Conservation (phyloP, 2,797 vertebrate species). For the Centroberyx gerrardi region DNA sequence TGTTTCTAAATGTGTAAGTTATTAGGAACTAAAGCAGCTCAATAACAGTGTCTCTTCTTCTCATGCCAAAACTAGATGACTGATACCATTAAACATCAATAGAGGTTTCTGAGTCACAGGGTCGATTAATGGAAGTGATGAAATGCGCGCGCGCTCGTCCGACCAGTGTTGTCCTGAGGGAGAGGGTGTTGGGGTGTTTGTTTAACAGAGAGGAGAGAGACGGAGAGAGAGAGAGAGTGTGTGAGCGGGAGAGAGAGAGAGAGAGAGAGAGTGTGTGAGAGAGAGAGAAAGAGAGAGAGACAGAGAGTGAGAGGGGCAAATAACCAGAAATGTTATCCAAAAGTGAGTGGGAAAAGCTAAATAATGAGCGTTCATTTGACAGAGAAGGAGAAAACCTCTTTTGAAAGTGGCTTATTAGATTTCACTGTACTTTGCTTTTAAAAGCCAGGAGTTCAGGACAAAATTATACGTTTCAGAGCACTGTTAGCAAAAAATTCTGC, state of each 20-base stretch:
- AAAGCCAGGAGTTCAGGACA: conserved; percentile 68
- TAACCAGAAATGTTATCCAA: conserved; percentile 50
- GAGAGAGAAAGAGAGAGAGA: conserved; percentile 55
- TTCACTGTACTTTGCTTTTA: conserved; percentile 75
- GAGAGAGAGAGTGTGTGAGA: conserved; percentile 14
- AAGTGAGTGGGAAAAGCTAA: conserved; percentile 50
- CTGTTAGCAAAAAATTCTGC: conserved; percentile 79
- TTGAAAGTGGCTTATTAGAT: conserved; percentile 78
- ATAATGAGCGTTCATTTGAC: conserved; percentile 67
- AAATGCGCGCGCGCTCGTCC: conserved; percentile 63
- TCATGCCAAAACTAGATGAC: conserved; percentile 69
- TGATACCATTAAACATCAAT: conserved; percentile 77
- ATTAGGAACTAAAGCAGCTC: conserved; percentile 70
- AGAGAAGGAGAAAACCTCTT: conserved; percentile 61
- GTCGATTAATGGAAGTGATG: conserved; percentile 74
- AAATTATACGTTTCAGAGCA: conserved; percentile 81
- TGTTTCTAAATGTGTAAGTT: conserved; percentile 71
- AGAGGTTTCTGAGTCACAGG: conserved; percentile 73
- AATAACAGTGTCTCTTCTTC: conserved; percentile 65
- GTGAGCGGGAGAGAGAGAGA: not conserved
- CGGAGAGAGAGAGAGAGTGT: not conserved
- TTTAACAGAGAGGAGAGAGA: conserved; percentile 40
- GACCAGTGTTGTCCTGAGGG: conserved; percentile 63
- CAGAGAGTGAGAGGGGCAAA: conserved; percentile 35
- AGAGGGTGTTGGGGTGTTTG: conserved; percentile 66